Percentiles rank a stretch among this genome's conserved stretches.
Evolutionary conservation across 1,140 invertebrate genomes (phyloP).

Genomic region (Helicorthomorpha holstii): DNA sequence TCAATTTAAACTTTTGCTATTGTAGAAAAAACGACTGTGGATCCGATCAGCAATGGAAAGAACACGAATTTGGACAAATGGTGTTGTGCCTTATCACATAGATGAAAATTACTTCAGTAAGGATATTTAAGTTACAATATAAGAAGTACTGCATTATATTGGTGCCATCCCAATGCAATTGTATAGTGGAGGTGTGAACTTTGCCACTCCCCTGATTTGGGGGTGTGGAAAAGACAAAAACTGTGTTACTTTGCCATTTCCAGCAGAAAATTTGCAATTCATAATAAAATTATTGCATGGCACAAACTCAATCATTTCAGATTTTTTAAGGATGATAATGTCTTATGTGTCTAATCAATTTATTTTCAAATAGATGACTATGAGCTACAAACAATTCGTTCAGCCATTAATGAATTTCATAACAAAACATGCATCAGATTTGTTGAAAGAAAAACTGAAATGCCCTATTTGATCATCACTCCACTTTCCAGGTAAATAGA

Average conservation of each 20-base stretch:
- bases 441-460: slow-evolving; percentile 14
- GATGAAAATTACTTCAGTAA: neutral
- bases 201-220: no score
- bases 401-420: slow-evolving; percentile 10
- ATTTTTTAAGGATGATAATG: neutral
- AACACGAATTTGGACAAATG: neutral
- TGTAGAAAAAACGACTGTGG: no score
- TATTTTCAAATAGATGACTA: neutral
- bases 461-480: slow-evolving; percentile 4
- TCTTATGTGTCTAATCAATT: no score
- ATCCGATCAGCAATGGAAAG: neutral
- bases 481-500: neutral
- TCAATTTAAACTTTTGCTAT: no score
- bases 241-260: no score
- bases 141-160: no score
- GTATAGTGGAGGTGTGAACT: no score
- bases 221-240: no score
- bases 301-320: neutral
- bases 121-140: no score
- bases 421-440: slow-evolving; percentile 9
- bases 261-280: no score
- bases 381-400: neutral
- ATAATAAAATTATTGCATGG: no score
- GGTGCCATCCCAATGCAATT: no score
- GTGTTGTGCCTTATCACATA: neutral